Evolutionary conservation across 1,140 invertebrate species (phyloP).

Genomic region (Lordiphosa clarofinis): DNA sequence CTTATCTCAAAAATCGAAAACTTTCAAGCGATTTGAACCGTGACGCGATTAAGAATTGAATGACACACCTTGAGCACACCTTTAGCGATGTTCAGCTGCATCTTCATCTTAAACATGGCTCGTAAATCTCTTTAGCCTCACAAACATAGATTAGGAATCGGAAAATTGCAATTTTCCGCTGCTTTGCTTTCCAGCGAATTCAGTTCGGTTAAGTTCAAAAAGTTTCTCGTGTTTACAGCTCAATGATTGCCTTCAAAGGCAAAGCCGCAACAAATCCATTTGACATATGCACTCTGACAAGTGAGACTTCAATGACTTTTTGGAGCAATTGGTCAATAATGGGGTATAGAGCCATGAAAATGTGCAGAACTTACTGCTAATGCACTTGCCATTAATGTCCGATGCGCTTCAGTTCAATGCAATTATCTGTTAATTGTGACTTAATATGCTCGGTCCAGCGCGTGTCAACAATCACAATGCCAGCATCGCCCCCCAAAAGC

Average conservation of each 20-base stretch:
- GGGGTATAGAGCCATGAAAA: conserved; percentile 3
- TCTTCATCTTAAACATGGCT: too few relatives aligned
- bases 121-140: conserved; percentile 14
- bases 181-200: conserved; percentile 38
- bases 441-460: conserved; percentile 50
- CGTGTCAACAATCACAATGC: conserved; percentile 19
- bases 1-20: too few relatives aligned
- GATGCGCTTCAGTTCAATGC: conserved; percentile 21
- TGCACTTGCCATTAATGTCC: conserved; percentile 5
- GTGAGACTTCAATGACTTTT: conserved; percentile 25
- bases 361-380: not conserved
- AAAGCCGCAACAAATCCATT: conserved; percentile 63
- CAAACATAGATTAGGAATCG: conserved; percentile 19
- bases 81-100: too few relatives aligned
- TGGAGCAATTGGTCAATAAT: conserved; percentile 14
- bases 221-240: conserved; percentile 61
- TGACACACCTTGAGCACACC: too few relatives aligned
- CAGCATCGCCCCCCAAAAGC: conserved; percentile 11
- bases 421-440: conserved; percentile 65
- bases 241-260: conserved; percentile 41
- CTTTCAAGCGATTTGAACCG: too few relatives aligned
- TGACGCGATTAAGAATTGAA: too few relatives aligned
- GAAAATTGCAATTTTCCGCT: conserved; percentile 46
- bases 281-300: conserved; percentile 51
- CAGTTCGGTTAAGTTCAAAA: conserved; percentile 56